Conservation (phyloP, 2,797 vertebrate genomes). For the Cryptoprocta ferox region DNA sequence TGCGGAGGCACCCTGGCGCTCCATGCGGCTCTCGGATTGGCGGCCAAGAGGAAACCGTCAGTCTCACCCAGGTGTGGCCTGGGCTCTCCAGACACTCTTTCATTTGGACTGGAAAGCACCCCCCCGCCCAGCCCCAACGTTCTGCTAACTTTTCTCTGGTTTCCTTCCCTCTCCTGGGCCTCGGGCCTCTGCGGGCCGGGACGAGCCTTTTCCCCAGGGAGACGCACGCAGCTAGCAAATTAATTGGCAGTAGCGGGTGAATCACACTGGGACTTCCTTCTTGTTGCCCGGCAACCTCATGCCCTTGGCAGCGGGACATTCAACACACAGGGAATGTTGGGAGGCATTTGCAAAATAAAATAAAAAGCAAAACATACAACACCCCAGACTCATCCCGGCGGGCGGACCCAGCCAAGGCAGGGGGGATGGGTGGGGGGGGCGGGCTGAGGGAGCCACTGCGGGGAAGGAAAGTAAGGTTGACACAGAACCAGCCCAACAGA, state of each 20-base stretch:
- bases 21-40: neutral
- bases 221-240: constrained; percentile 18
- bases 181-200: neutral
- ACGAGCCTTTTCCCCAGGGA: constrained; percentile 46
- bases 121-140: neutral
- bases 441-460: neutral
- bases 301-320: constrained; percentile 73
- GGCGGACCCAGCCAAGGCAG: neutral
- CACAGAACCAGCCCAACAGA: neutral
- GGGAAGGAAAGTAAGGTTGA: neutral
- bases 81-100: neutral
- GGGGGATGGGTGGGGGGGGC: too few species aligned
- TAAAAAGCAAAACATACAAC: constrained; percentile 57
- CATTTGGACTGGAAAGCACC: neutral
- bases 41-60: neutral
- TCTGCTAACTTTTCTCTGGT: neutral
- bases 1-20: fast-evolving
- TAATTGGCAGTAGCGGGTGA: constrained; percentile 64
- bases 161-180: neutral
- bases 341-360: constrained; percentile 71
- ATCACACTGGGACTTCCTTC: constrained; percentile 76
- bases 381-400: constrained; percentile 10
- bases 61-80: neutral
- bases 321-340: constrained; percentile 63
- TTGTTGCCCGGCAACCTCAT: constrained; percentile 78